These are phyloP conservation scores for Egretta garzetta DNA, from an alignment of 2,113 vertebrate genomes.

Conservation along the genomic window DNA sequence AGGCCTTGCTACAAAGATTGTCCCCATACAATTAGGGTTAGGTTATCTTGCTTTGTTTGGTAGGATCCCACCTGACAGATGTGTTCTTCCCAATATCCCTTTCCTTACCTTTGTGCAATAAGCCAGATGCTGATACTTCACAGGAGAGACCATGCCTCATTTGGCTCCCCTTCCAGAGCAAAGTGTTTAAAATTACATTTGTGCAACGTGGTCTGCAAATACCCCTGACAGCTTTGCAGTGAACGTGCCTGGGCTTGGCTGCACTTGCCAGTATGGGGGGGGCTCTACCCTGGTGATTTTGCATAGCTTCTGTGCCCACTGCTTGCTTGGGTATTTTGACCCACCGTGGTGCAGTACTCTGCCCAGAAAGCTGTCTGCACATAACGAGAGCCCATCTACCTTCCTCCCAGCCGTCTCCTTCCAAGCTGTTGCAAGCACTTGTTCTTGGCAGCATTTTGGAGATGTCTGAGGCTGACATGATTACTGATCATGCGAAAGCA, in stretches of 20 bases:
- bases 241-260: background rate
- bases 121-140: background rate
- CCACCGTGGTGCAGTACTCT: fast-evolving
- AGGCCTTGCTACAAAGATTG: too few relatives aligned
- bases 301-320: background rate
- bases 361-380: background rate
- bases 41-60: background rate
- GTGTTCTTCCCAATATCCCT: fast-evolving
- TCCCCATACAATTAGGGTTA: too few relatives aligned
- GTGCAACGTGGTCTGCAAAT: fast-evolving
- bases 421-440: background rate
- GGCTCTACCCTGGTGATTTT: background rate
- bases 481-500: background rate
- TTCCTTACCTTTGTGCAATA: background rate
- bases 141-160: fast-evolving
- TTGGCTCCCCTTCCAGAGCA: background rate
- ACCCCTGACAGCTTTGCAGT: background rate
- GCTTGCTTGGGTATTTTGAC: background rate
- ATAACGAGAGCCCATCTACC: fast-evolving
- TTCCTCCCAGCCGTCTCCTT: background rate
- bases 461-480: background rate
- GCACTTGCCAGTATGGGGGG: fast-evolving
- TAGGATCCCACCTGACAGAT: background rate
- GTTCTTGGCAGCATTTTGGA: background rate
- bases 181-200: fast-evolving